Base-by-base conservation (phyloP, 2,113 vertebrate genomes). In the Lycocorax pyrrhopterus region DNA sequence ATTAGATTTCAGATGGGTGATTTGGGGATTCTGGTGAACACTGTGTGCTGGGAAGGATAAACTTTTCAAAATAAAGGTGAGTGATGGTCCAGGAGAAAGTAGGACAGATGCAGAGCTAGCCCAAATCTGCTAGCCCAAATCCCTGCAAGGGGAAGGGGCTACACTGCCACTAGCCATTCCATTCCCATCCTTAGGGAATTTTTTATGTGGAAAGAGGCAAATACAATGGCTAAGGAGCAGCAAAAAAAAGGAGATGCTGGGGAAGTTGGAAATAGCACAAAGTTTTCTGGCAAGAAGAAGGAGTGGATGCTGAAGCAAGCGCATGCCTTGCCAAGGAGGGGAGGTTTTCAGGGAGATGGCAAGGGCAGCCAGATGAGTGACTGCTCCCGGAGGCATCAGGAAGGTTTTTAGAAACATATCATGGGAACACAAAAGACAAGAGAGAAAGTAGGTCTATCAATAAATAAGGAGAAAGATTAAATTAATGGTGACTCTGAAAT, bases 391-490 rank as follows among this genome's bases (percentile, higher is more conserved):
- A 69, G 83, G 79, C 68, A 77, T 84, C 5, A 11, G 58, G 53
- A 73, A 93, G 78, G 82, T 90, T 95, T 90, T 94, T 77, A 92
- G 75, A 90, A 91, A 92, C 90, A 84, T 6, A 94, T 87, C 79
- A 94, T 6, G 32, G 77, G 84, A 72, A 92, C 63, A 81, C 51
- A 64, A 76, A 80, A 94, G 93, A 64, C 78, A 84, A 85, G 58
- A 66, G 74, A 96, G 79, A 94, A 93, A 90, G 91, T 80, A 83
- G 46, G 69, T 92, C 83, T n/a, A 52, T 87, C 80, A 91, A 95
- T 95, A 94, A 96, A 92, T 90, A 93, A 94, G 73, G 77, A 91
- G 84, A 74, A 84, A 89, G 90, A 92, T 90, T 86, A 96, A 95
- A 96, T 92, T 82, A 96, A 93, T 87, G 75, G 89, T n/a, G 51